Percentiles rank a stretch among this genome's conserved stretches.
Conservation (phyloP, 2,888 invertebrate species). For the Aporophyla nigra region DNA sequence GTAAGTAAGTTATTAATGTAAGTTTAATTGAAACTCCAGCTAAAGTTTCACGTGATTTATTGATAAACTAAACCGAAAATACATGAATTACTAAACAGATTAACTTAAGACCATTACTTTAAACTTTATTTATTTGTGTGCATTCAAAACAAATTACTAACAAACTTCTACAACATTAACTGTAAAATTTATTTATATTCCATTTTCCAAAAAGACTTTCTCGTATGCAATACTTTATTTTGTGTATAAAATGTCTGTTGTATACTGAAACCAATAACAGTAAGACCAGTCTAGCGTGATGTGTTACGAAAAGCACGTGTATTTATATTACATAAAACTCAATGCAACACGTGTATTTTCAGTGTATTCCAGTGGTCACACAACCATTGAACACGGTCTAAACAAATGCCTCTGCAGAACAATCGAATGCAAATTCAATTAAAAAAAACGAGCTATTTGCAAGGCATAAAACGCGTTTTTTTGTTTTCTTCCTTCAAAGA, state of each 20-base stretch:
- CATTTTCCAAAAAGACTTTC: neutral
- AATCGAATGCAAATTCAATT: neutral
- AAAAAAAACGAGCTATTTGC: neutral
- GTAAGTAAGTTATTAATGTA: neutral
- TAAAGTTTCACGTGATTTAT: slow-evolving; percentile 23
- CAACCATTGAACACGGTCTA: neutral
- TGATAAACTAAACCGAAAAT: neutral
- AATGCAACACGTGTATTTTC: neutral
- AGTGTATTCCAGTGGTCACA: neutral
- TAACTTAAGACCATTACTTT: neutral
- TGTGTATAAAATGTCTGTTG: neutral
- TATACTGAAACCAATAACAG: neutral
- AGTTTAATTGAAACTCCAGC: neutral
- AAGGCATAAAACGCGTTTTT: neutral
- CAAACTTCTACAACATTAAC: neutral
- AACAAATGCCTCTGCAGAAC: neutral
- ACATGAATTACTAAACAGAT: neutral
- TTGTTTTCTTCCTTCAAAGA: neutral
- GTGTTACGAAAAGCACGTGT: neutral
- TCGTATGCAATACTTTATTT: neutral
- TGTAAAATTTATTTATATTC: neutral
- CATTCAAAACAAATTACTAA: neutral
- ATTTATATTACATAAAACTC: neutral
- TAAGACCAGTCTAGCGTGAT: neutral
- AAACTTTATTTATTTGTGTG: slow-evolving; percentile 7